Percentiles rank a stretch among this genome's conserved stretches.
These are phyloP conservation scores for Pediacus dermestoides DNA, from an alignment of 2,888 invertebrate species.

Conservation along the genomic window DNA sequence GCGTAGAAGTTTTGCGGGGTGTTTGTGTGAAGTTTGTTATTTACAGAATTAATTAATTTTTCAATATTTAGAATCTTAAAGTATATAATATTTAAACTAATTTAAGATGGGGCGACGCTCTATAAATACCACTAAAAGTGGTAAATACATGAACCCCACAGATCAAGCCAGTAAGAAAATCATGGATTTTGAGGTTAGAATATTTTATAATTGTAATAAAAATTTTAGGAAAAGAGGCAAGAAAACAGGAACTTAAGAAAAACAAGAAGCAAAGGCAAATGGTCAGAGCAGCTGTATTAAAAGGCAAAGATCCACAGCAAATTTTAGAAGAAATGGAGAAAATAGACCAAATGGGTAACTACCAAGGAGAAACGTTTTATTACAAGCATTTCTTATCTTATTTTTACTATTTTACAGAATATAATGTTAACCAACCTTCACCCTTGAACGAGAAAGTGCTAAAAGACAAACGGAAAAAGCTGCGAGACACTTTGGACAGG, in stretches of 20 bases:
- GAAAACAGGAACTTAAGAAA: conserved; percentile 96
- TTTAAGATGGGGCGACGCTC: conserved; percentile 95
- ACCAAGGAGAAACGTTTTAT: too few species aligned
- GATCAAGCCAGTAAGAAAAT: conserved; percentile 98
- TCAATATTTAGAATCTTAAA: too few species aligned
- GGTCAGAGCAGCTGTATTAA: conserved; percentile 93
- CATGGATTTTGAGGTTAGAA: conserved; percentile 4
- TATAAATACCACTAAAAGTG: conserved; percentile 99
- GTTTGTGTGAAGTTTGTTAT: too few species aligned
- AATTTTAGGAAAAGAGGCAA: conserved; percentile 87
- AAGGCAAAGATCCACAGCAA: conserved; percentile 96
- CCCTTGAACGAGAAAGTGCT: conserved; percentile 94
- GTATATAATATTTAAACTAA: too few species aligned
- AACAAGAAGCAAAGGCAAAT: conserved; percentile 96
- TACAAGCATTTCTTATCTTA: too few species aligned
- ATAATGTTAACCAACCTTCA: conserved; percentile 90
- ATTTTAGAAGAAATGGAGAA: conserved; percentile 94
- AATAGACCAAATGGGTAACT: conserved; percentile 95
- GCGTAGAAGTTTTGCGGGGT: too few species aligned
- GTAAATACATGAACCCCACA: conserved; percentile 99
- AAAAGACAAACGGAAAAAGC: conserved; percentile 92
- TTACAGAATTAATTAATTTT: too few species aligned
- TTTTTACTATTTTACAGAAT: conserved; percentile 62
- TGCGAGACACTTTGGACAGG: conserved; percentile 91
- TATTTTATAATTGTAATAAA: conserved; percentile 7